Evolutionary conservation across 2,888 invertebrate species (phyloP).

Genomic region (Drosophila prostipennis): DNA sequence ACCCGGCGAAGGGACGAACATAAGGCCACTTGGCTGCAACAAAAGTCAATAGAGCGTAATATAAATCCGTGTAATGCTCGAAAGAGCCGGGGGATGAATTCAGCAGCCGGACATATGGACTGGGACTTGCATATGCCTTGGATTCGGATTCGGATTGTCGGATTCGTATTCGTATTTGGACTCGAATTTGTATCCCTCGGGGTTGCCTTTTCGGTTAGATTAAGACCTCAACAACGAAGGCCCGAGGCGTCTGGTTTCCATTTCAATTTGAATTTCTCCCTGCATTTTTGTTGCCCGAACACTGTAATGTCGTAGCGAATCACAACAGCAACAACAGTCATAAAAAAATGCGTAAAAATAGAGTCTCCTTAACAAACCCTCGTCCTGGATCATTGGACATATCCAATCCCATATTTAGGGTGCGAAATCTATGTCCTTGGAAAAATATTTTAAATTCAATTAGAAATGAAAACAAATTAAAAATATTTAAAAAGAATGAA

Average conservation of each 20-base stretch:
- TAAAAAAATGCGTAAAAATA: conserved; percentile 56
- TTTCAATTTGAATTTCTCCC: conserved; percentile 29
- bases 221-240: conserved; percentile 80
- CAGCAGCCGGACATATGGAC: conserved; percentile 44
- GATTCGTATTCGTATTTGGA: conserved; percentile 50
- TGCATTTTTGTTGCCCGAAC: conserved; percentile 22
- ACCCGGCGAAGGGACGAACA: conserved; percentile 16
- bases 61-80: conserved; percentile 73
- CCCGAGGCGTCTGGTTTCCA: conserved; percentile 42
- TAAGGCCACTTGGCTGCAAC: conserved; percentile 71
- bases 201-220: conserved; percentile 83
- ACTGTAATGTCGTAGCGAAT: conserved; percentile 69
- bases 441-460: too few relatives aligned
- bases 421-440: too few relatives aligned
- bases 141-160: conserved; percentile 51
- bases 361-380: conserved; percentile 64
- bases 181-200: conserved; percentile 56
- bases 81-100: conserved; percentile 14
- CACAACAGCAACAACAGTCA: conserved; percentile 79
- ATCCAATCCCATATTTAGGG: conserved; percentile 69
- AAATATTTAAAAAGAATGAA: too few relatives aligned
- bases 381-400: conserved; percentile 7
- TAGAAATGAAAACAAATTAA: too few relatives aligned
- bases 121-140: conserved; percentile 57
- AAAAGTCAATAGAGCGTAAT: conserved; percentile 81